Percentiles rank a stretch among this genome's conserved stretches.
Evolutionary conservation across 2,888 invertebrate species (phyloP).

Genomic region (Spatulosminthurus flaviceps): DNA sequence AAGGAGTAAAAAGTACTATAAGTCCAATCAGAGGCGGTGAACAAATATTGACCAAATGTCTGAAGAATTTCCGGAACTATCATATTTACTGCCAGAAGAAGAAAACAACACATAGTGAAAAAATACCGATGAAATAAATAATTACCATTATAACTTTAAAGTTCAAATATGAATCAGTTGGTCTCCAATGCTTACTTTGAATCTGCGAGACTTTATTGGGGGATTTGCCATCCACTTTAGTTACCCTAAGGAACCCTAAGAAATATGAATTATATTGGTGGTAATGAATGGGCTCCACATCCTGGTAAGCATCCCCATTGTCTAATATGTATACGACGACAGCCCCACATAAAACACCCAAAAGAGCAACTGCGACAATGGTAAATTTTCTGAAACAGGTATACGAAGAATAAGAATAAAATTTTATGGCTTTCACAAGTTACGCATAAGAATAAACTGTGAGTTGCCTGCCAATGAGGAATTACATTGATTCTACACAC

Average conservation of each 20-base stretch:
- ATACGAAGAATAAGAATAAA: not conserved
- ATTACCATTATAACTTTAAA: too few species aligned
- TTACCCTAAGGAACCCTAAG: not conserved
- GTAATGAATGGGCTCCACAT: not conserved
- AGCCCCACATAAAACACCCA: conserved; percentile 22
- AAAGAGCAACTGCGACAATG: conserved; percentile 1
- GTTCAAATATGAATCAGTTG: too few species aligned
- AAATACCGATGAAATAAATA: too few species aligned
- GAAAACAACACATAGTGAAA: too few species aligned
- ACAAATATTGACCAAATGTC: too few species aligned
- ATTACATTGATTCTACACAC: not conserved
- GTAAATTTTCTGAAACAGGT: conserved; percentile 13
- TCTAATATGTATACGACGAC: not conserved
- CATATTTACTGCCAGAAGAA: too few species aligned
- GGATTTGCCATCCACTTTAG: not conserved
- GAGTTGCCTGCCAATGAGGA: not conserved
- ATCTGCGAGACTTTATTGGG: too few species aligned
- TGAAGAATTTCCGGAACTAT: too few species aligned
- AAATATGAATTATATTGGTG: conserved; percentile 16
- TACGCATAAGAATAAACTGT: not conserved
- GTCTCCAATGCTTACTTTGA: too few species aligned
- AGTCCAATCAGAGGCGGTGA: too few species aligned
- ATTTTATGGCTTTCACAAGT: not conserved
- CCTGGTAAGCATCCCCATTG: not conserved
- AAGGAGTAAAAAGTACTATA: too few species aligned